Evolutionary conservation across 1,140 invertebrate species (phyloP).

Genomic region (Saccostrea echinata): DNA sequence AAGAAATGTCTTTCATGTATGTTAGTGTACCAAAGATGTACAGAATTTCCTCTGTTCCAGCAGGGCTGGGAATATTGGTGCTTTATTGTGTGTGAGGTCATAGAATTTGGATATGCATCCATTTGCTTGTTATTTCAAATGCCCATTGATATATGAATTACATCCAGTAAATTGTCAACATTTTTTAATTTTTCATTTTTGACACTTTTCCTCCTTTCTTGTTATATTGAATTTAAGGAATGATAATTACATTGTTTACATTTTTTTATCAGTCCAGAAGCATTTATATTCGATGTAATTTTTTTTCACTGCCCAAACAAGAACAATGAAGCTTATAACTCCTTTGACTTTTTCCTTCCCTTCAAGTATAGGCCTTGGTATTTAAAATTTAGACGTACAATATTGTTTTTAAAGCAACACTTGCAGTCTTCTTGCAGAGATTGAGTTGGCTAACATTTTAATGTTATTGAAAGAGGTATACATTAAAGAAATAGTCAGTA

Average conservation of each 20-base stretch:
- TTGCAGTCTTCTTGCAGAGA: background rate
- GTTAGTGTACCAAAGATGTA: conserved; percentile 36
- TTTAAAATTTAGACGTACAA: background rate
- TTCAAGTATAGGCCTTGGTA: background rate
- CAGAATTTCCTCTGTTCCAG: conserved; percentile 14
- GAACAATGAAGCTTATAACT: background rate
- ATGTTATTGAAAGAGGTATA: background rate
- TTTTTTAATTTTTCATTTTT: background rate
- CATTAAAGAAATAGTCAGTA: background rate
- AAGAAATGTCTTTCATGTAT: conserved; percentile 35
- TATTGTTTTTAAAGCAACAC: background rate
- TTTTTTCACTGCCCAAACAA: conserved; percentile 14
- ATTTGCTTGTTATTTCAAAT: background rate
- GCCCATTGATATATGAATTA: background rate
- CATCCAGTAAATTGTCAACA: background rate
- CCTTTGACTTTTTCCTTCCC: background rate
- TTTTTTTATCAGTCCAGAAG: background rate
- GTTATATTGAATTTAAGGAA: background rate
- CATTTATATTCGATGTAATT: background rate
- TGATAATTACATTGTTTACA: background rate
- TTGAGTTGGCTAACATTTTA: background rate
- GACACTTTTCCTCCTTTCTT: background rate
- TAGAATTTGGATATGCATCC: background rate
- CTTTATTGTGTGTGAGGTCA: background rate
- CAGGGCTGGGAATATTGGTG: background rate